Base-by-base conservation (phyloP, 53 echinoderm and acorn worm species). In the Echinarachnius parma region DNA sequence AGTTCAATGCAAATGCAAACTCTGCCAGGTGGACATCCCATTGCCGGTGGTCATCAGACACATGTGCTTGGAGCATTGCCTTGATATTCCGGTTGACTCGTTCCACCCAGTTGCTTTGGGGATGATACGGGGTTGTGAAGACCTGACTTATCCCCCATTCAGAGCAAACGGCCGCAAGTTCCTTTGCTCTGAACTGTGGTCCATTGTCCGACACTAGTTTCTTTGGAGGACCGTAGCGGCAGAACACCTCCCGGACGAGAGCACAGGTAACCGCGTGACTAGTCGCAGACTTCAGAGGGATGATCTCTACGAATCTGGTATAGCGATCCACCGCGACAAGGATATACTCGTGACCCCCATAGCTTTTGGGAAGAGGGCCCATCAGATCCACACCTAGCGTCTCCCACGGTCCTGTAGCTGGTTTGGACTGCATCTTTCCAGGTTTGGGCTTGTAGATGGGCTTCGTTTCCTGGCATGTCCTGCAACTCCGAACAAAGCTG, bases 81-180 rank as follows among this genome's bases (percentile, higher is more conserved):
- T 77, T 82, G 5, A 82, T 23, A 8, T 82, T 82, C 21, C 72
- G 49, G 59, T 87, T 82, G 5, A 82, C 82, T n/a, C 82, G 26
- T 44, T 87, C 87, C 21, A 87, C 71, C 87, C 82, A 82, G 27
- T 87, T 87, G 4, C 35, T 54, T 22, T 87, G 82, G 8, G 78
- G 78, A 45, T 87, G 82, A 57, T 82, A 78, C 2, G 82, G 78
- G 1, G 78, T 53, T 2, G 56, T 87, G 22, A 87, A 82, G 5
- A 78, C 46, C 34, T 69, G 75, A 33, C 63, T 24, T 0, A 82
- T 74, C 9, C 82, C 82, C 87, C 78, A 87, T 9, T 58, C 46
- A 0, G 18, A 21, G 56, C 87, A 82, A 0, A 82, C 34, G 21
- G 77, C 82, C 44, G 31, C 36, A 4, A 87, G 15, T 4, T 48